A percentile compares a stretch with the other conserved stretches of the same genome.
phyloP scores from a whole-genome alignment of 2,888 invertebrate genomes.

The Axea sp. region DNA sequence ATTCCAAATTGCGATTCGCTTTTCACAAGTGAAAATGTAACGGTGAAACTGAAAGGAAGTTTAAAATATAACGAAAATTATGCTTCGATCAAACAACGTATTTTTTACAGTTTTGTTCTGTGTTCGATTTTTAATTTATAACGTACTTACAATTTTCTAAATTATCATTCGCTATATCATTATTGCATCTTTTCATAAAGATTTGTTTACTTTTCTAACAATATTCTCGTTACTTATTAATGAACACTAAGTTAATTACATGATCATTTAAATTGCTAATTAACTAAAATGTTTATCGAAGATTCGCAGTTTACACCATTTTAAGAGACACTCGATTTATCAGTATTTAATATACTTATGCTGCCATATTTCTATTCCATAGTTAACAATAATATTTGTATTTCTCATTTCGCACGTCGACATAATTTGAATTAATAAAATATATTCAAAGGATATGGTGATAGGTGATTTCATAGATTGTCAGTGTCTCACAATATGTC shows the following conservation, averaged over 20 bases:
- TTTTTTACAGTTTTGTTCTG: conserved; percentile 28
- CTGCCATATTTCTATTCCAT: conserved; percentile 3
- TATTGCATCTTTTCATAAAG: conserved; percentile 48
- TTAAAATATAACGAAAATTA: no score
- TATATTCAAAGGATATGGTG: conserved; percentile 26
- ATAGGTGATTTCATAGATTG: conserved; percentile 34
- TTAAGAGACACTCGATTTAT: conserved; percentile 11
- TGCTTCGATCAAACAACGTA: no score
- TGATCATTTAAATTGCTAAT: neutral
- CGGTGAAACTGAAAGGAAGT: no score
- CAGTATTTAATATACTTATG: neutral
- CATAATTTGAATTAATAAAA: conserved; percentile 13
- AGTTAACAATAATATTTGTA: neutral
- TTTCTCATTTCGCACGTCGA: conserved; percentile 6
- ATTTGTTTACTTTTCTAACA: conserved; percentile 22
- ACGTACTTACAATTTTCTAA: conserved; percentile 18
- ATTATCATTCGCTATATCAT: conserved; percentile 21
- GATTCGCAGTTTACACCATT: conserved; percentile 4
- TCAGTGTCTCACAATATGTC: conserved; percentile 43
- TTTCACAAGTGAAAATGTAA: no score
- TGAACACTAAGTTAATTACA: conserved; percentile 19
- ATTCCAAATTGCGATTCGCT: no score
- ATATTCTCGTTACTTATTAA: conserved; percentile 14
- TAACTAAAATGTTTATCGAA: conserved; percentile 1
- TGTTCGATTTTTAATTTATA: conserved; percentile 4